A percentile compares a stretch with the other conserved stretches of the same genome.
These are phyloP conservation scores for Microdon myrmicae DNA, from an alignment of 2,888 invertebrate genomes.

Conservation along the genomic window DNA sequence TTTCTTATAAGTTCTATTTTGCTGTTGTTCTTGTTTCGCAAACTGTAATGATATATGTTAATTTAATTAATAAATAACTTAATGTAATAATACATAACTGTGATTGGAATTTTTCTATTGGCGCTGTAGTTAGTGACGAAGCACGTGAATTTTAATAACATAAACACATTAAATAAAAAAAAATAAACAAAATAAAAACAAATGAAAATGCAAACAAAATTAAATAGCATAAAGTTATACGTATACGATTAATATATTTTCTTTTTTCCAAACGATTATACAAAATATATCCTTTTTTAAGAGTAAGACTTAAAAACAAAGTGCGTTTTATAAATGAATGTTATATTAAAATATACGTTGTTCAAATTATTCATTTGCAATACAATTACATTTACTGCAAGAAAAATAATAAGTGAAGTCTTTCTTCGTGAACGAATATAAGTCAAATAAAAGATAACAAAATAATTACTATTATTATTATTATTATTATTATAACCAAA, in stretches of 20 bases:
- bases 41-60: too few species aligned
- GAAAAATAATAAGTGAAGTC: slow-evolving; percentile 24
- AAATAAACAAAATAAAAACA: slow-evolving; percentile 4
- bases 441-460: slow-evolving; percentile 20
- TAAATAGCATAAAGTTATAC: slow-evolving; percentile 1
- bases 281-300: slow-evolving; percentile 45
- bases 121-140: too few species aligned
- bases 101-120: too few species aligned
- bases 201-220: slow-evolving; percentile 2
- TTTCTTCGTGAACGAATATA: slow-evolving; percentile 6
- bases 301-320: slow-evolving; percentile 41
- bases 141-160: neutral
- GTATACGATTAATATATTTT: slow-evolving; percentile 42
- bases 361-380: neutral
- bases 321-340: slow-evolving; percentile 43
- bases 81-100: too few species aligned
- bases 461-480: too few species aligned
- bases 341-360: slow-evolving; percentile 26
- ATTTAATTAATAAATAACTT: too few species aligned
- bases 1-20: too few species aligned
- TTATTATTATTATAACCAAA: too few species aligned
- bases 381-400: too few species aligned
- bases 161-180: neutral
- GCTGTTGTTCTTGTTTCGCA: too few species aligned
- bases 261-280: slow-evolving; percentile 44